These are phyloP conservation scores for Mystacides longicornis DNA, from an alignment of 2,888 invertebrate species.

Conservation along the genomic window DNA sequence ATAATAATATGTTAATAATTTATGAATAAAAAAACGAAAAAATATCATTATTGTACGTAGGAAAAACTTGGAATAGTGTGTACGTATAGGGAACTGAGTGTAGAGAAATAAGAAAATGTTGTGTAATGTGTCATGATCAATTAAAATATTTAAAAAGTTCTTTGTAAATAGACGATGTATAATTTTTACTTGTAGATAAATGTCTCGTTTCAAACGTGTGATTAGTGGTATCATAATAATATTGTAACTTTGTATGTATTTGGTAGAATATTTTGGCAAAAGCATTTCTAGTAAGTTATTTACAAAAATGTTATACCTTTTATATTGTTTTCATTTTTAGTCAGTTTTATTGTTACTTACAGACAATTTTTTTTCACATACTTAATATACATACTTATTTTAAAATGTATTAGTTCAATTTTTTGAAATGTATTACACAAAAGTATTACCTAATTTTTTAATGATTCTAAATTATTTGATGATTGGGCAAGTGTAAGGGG, in stretches of 20 bases:
- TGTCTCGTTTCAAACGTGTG: not conserved
- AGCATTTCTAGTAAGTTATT: no score
- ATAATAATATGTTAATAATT: not conserved
- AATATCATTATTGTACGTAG: not conserved
- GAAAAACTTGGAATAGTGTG: not conserved
- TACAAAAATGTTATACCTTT: no score
- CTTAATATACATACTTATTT: no score
- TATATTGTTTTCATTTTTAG: no score
- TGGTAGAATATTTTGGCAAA: not conserved
- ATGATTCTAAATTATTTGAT: no score
- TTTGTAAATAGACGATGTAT: slow-evolving; percentile 1
- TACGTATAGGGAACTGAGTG: not conserved
- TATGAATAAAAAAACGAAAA: not conserved
- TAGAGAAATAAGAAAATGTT: not conserved
- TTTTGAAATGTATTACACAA: no score
- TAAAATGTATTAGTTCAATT: no score
- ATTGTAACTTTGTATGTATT: not conserved
- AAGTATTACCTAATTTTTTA: no score
- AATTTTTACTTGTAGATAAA: not conserved
- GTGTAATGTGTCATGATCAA: not conserved
- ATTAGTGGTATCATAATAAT: not conserved
- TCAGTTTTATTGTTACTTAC: no score
- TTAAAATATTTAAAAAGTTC: not conserved
- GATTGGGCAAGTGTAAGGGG: no score
- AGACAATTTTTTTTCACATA: no score